Evolutionary conservation across 2,113 vertebrate genomes (phyloP), one percentile per base, ranked within the genome.

Genomic region (Archilochus colubris): DNA sequence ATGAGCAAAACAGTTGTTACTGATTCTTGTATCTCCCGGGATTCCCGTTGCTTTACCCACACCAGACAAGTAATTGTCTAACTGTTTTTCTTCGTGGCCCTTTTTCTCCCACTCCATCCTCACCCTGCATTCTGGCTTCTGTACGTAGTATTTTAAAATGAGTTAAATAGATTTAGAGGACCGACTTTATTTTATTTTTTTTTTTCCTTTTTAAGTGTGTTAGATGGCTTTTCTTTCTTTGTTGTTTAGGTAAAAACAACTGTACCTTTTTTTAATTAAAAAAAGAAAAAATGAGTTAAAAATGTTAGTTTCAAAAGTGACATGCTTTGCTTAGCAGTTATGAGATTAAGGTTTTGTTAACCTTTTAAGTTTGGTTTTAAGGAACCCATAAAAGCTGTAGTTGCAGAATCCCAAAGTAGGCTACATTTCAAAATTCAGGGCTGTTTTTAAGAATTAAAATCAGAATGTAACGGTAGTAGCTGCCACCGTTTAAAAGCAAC

Each of bases 351-450:
- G 98, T 93, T 97, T 98, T 97, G 97, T 98, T 97, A 97, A 97
- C 87, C 93, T 97, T 96, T 95, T 97, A 96, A 97, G 96, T 93
- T 97, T 97, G 97, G 95, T 97, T 98, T 97, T 96, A 98, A 97
- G 97, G 94, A 97, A 97, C 96, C 97, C 97, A 75, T 97, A 97
- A 97, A 98, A 98, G 98, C 98, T 98, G 98, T 99, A 99, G 99
- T 99, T 99, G 99, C 99, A 99, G 99, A 99, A 98, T 99, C 98
- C 99, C 99, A 99, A 97, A 98, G 97, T 99, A 99, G 99, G 99
- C 99, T 99, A 99, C 99, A 99, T 99, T 99, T 99, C 99, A 99
- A 99, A 99, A 99, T 99, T 99, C 99, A 98, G 98, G 96, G 97
- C 98, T 98, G 93, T 96, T 96, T 93, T 97, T 95, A 97, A 97